These are phyloP conservation scores for Miichthys miiuy DNA, from an alignment of 2,797 vertebrate species.

Conservation along the genomic window DNA sequence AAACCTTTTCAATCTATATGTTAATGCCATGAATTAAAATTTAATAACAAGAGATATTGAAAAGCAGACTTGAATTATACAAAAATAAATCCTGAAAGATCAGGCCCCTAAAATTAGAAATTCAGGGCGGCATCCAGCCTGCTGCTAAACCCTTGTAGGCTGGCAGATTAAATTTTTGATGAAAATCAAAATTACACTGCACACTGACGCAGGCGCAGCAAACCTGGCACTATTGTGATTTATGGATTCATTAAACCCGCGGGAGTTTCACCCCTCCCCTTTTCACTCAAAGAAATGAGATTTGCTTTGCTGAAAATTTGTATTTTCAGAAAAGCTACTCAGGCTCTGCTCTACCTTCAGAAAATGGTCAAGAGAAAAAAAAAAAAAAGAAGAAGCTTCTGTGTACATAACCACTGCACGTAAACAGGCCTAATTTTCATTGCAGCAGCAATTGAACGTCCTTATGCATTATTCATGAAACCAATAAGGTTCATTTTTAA, in stretches of 20 bases:
- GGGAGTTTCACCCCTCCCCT: conserved; percentile 90
- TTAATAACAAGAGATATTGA: conserved; percentile 99
- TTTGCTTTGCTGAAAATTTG: conserved; percentile 84
- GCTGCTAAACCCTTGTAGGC: conserved; percentile 96
- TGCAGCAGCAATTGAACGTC: conserved; percentile 83
- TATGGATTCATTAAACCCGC: conserved; percentile 96
- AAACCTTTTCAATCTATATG: conserved; percentile 99
- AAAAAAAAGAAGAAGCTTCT: conserved; percentile 63
- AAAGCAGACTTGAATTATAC: conserved; percentile 99
- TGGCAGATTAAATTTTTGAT: conserved; percentile 95
- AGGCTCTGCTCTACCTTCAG: conserved; percentile 77
- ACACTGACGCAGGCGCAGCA: conserved; percentile 88
- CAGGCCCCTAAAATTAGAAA: conserved; percentile 99
- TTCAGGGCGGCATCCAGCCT: conserved; percentile 95
- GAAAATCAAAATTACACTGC: conserved; percentile 93
- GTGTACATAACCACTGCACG: conserved; percentile 79
- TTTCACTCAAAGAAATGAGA: conserved; percentile 83
- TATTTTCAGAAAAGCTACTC: conserved; percentile 84
- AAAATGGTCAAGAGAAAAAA: conserved; percentile 66
- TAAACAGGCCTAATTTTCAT: conserved; percentile 84
- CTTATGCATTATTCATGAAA: conserved; percentile 87
- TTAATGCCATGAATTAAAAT: conserved; percentile 99
- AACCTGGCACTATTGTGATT: conserved; percentile 96
- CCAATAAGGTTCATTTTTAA: conserved; percentile 85
- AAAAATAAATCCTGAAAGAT: conserved; percentile 99